These are phyloP conservation scores for Nyctibius bracteatus DNA, from an alignment of 2,113 vertebrate genomes.

Conservation along the genomic window DNA sequence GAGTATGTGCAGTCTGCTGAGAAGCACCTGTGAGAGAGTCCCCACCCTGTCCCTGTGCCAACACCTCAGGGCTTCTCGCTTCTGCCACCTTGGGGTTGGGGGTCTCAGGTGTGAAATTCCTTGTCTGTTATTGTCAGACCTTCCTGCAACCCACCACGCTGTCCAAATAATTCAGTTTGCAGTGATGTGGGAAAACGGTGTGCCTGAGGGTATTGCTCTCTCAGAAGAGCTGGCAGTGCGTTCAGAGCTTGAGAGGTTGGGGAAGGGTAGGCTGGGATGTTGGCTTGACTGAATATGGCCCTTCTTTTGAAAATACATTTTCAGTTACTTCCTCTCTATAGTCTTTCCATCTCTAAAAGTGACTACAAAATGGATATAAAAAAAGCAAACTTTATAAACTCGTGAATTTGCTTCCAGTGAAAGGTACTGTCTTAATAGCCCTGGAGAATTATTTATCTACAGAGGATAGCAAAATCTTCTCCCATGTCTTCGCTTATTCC, in stretches of 20 bases:
- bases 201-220: background rate
- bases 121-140: background rate
- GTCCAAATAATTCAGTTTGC: background rate
- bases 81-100: fast-evolving
- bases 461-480: background rate
- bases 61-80: fast-evolving
- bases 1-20: background rate
- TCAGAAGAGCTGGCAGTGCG: background rate
- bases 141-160: background rate
- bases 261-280: background rate
- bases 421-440: background rate
- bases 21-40: background rate
- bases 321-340: background rate
- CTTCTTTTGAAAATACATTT: background rate
- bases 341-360: background rate
- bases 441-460: background rate
- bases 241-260: background rate
- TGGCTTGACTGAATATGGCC: background rate
- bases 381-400: background rate
- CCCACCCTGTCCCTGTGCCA: fast-evolving
- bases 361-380: background rate
- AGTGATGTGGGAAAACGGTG: background rate
- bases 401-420: background rate
- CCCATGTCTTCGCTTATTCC: background rate
- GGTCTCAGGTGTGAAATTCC: background rate